phyloP scores from a whole-genome alignment of 2,113 vertebrate species.

The Tylochromis polylepis region DNA sequence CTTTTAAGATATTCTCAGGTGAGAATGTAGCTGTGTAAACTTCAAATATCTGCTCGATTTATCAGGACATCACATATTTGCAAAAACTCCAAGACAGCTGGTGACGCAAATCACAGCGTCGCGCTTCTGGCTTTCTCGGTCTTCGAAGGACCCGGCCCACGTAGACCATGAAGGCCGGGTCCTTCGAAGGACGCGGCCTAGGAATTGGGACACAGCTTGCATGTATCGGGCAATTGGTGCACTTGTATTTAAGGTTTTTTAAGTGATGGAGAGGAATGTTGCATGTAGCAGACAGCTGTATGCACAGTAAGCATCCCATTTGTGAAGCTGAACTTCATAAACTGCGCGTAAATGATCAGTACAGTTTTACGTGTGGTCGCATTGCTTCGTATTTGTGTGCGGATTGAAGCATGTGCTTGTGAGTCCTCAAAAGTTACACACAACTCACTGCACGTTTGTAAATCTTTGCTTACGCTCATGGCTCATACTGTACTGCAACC shows the following conservation, averaged over 20 bases:
- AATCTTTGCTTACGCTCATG: background rate
- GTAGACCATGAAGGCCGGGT: no score
- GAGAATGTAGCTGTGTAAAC: no score
- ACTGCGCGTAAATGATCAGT: background rate
- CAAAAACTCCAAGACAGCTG: no score
- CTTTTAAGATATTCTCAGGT: no score
- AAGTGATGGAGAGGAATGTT: background rate
- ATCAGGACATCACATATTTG: no score
- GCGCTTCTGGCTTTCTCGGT: no score
- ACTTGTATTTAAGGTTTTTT: background rate
- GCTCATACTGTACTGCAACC: background rate
- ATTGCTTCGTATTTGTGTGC: background rate
- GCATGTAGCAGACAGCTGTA: fast-evolving
- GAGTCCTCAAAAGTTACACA: background rate
- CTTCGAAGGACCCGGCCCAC: no score
- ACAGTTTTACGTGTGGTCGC: background rate
- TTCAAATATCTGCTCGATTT: no score
- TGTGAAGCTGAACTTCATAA: background rate
- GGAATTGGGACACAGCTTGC: no score
- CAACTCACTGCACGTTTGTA: background rate
- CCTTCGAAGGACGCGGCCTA: no score
- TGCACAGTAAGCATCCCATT: background rate
- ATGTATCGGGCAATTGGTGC: background rate
- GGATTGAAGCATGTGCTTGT: background rate
- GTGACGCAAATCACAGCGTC: no score